Evolutionary conservation across 1,140 invertebrate genomes (phyloP), one percentile per base, ranked within the genome.

Genomic region (Drosophila eugracilis): DNA sequence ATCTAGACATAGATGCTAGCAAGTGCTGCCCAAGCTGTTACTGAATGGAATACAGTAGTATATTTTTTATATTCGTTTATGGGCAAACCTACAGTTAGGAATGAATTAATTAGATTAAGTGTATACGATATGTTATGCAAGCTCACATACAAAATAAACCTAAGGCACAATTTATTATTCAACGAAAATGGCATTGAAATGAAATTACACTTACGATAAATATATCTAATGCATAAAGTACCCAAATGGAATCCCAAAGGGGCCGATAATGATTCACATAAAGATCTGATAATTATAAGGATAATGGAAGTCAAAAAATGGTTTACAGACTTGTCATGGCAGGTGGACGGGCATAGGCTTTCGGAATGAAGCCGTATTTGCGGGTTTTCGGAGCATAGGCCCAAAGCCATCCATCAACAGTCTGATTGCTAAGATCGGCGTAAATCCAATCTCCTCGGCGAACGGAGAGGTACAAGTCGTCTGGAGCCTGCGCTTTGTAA

Each of bases 301-400:
- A 44, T 28, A 28, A 45, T 45, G n/a, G 22, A 42, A 19, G 6
- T 17, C 41, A 14, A 17, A 7, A 10, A 6, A 30, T 22, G 3
- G 39, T 26, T 57, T 17, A 91, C 6, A 97, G 94, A 84, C 96
- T 96, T 9, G 97, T 98, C 94, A 97, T 98, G 42, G 97, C 97
- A 1, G 97, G 97, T 6, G 97, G 96, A n/a, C 97, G 93, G 1
- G 97, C 97, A 90, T 98, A 98, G 0, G 97, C 96, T 91, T 97
- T 98, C 9, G 98, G 98, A 79, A 99, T 98, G 92, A 98, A 98
- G 10, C 98, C 98, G 90, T 98, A 98, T 92, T 97, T 97, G 22
- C 97, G 93, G 9, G 96, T 96, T 92, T 97, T 97, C 0, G 97
- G 97, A 7, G 97, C 96, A 92, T 97, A 98, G 0, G 97, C 97